phyloP scores from a whole-genome alignment of 2,113 vertebrate species.

The Bostrychus sinensis region DNA sequence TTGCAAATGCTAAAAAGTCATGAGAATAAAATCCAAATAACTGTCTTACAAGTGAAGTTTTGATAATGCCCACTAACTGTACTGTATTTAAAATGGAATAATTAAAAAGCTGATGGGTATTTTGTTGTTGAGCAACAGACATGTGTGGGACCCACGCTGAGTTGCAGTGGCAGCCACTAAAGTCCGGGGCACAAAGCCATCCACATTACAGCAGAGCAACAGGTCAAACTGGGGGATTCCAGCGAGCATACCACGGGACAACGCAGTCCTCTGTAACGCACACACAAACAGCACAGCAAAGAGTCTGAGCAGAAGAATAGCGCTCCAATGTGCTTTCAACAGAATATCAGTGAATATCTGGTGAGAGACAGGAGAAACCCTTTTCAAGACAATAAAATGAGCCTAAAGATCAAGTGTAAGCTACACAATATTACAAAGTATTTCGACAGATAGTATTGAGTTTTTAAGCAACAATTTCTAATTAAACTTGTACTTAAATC shows the following conservation, averaged over 20 bases:
- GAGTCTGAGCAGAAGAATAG: background rate
- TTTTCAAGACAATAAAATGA: background rate
- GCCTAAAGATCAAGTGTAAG: background rate
- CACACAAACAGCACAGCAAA: conserved; percentile 7
- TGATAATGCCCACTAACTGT: too few relatives aligned
- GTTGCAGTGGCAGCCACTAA: conserved; percentile 18
- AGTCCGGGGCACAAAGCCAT: conserved; percentile 18
- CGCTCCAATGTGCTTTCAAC: conserved; percentile 1
- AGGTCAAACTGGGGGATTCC: conserved; percentile 46
- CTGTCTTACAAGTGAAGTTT: too few relatives aligned
- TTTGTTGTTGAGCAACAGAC: conserved; percentile 21
- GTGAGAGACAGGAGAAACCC: background rate
- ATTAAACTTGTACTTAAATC: too few relatives aligned
- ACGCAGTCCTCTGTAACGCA: conserved; percentile 34
- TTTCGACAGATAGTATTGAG: background rate
- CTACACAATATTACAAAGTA: background rate
- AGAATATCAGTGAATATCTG: conserved; percentile 7
- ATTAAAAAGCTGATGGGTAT: background rate
- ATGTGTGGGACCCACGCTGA: conserved; percentile 33
- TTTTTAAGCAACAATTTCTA: too few relatives aligned
- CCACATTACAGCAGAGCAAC: conserved; percentile 29
- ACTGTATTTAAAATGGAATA: background rate
- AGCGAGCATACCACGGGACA: conserved; percentile 43
- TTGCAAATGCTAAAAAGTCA: too few relatives aligned
- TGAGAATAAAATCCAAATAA: too few relatives aligned